Evolutionary conservation across 2,888 invertebrate species (phyloP), one percentile per base, ranked within the genome.

Genomic region (Zootermopsis nevadensis): DNA sequence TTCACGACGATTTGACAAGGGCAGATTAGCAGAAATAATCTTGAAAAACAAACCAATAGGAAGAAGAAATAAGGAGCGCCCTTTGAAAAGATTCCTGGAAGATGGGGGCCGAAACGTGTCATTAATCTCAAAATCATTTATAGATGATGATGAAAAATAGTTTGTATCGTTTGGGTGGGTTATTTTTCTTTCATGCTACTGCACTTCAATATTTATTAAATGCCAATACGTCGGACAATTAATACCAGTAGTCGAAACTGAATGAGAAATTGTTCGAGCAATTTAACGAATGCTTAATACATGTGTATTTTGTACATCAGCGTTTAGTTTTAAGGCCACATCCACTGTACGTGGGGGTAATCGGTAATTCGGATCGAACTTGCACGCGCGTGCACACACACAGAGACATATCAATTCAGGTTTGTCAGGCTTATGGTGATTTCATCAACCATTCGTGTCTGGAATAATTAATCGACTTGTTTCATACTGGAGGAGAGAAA

Each of bases 361-460:
- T 79, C 79, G 77, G 77, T 77, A 77, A 77, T 77, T 77, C 33
- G 48, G 77, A 77, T 77, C 77, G 55, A 77, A 55, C 77, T 30
- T 53, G n/a, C 77, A 31, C 77, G n/a, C 22, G 48, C 77, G 24
- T 42, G 33, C 69, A 74, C 38, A 35, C 38, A 74, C 77, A 77
- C 77, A 53, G 33, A 38, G 2, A 77, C 55, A 79, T 79, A 60
- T 60, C 33, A 60, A 79, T 79, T 79, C 79, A 79, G 79, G 79
- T 79, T 66, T 79, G 79, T 79, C 60, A 79, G 79, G 79, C 60
- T 66, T 66, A 79, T 79, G 79, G 79, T 79, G 66, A 79, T 79
- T 79, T 79, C 79, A 79, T 79, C 79, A 79, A 79, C 66, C 79
- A 79, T 66, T 79, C 79, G 79, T 79, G 79, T 79, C 60, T 79